Base-by-base conservation (phyloP, 2,888 invertebrate species). In the Colostygia pectinataria region DNA sequence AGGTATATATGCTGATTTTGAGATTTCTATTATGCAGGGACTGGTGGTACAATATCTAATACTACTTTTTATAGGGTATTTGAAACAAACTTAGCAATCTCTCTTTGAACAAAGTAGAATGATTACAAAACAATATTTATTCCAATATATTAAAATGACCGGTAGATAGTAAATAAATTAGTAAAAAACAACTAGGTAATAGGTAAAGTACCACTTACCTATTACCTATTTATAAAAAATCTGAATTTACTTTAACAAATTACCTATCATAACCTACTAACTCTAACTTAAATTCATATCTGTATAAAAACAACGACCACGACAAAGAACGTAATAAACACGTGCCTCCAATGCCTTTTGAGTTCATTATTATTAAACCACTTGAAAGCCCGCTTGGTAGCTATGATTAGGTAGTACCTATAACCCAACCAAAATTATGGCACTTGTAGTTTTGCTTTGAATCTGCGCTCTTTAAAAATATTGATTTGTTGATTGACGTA, bases 341-440 rank as follows among this genome's bases (percentile, higher is more conserved):
- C 61, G 61, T 64, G 63, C 61, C 55, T 38, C 44, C 25, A 48
- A 39, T 42, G 45, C 52, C 43, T 48, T 54, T 59, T 43, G 38
- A 48, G 28, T 42, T 27, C 47, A 48, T 40, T 59, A 57, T 49
- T 48, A 54, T 50, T 53, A 48, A 47, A 44, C 53, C 59, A 57
- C 53, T 57, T 53, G 51, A 42, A 42, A 41, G 14, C 27, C 36
- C 43, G 12, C n/a, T 36, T 29, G 27, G 25, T 28, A 23, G 36
- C 45, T 45, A 34, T 37, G 41, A 41, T 45, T 37, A 43, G 33
- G 28, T 28, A 27, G 33, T 28, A 25, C 9, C 8, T 43, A 32
- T 34, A 50, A 39, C 32, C 18, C 20, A 37, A 36, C 37, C 15
- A 9, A 45, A 33, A 23, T 24, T 33, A 31, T 38, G 45, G 38